phyloP scores from a whole-genome alignment of 2,797 vertebrate genomes.

The Muscicapa comitata region DNA sequence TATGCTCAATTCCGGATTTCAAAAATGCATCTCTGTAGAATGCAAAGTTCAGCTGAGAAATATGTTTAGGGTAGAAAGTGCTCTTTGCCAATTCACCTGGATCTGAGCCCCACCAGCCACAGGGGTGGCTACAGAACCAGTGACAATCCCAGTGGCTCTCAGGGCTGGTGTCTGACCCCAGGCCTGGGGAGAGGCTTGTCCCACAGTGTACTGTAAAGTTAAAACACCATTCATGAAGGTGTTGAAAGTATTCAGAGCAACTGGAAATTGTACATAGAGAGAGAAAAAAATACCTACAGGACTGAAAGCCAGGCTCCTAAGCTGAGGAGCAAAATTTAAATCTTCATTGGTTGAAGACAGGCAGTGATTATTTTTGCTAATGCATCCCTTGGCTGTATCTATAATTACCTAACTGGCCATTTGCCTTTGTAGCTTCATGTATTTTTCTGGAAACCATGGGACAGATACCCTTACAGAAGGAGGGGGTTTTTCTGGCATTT shows the following conservation, averaged over 20 bases:
- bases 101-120: not conserved
- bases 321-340: not conserved
- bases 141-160: accelerated
- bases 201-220: not conserved
- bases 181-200: not conserved
- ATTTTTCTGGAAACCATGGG: not conserved
- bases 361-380: constrained; percentile 30
- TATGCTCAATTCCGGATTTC: constrained; percentile 60
- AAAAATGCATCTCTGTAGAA: constrained; percentile 43
- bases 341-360: not conserved
- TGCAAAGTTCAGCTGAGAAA: constrained; percentile 55
- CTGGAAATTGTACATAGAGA: not conserved
- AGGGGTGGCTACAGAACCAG: not conserved
- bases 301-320: not conserved
- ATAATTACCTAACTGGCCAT: not conserved
- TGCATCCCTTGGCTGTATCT: constrained; percentile 17
- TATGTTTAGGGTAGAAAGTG: constrained; percentile 40
- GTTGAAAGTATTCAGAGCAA: not conserved
- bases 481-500: not conserved
- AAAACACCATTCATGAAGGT: not conserved
- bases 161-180: not conserved
- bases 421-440: not conserved
- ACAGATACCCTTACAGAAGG: not conserved
- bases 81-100: constrained; percentile 43
- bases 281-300: not conserved